Base-by-base conservation (phyloP, 2,797 vertebrate genomes). In the Chromis chromis region DNA sequence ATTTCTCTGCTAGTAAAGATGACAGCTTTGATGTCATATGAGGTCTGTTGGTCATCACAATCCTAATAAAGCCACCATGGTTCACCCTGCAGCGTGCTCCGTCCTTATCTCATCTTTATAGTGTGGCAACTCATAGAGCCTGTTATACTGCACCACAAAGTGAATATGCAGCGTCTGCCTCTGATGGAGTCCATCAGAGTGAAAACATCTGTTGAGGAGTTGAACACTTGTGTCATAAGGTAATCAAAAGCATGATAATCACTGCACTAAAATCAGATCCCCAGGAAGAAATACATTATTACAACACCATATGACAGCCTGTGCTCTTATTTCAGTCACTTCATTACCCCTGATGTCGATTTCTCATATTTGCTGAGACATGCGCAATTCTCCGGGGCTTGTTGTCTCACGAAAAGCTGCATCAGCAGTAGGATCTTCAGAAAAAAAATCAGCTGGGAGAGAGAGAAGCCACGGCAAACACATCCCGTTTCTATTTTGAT, bases 331-430 rank as follows among this genome's bases (percentile, higher is more conserved):
- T 84, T 86, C 81, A 86, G 80, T 86, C 88, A 91, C 88, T 88
- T 93, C 89, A 93, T 93, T 92, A 93, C 88, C 89, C 72, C 76
- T 78, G 69, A 91, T 90, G 89, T 87, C 63, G 55, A 90, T 92
- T 89, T 77, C 67, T 88, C 81, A 86, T 87, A 91, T 91, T 83
- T 92, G 89, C 91, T 91, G 89, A 93, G 84, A 91, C 89, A 83
- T 78, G 80, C 39, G 53, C 76, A 46, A 90, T 91, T 88, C 82
- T 91, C 81, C 81, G 11, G 85, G 79, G 86, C 72, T 90, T 90
- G 89, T 92, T 90, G 88, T 90, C 86, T 88, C 76, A 75, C 72
- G 74, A 87, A 91, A 67, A 77, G 89, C 92, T 83, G 84, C 65
- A 74, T 92, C 92, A 92, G 91, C 92, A 88, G 58, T 49, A 54